Evolutionary conservation across 2,888 invertebrate genomes (phyloP).

Genomic region (Oxycera nigricornis): DNA sequence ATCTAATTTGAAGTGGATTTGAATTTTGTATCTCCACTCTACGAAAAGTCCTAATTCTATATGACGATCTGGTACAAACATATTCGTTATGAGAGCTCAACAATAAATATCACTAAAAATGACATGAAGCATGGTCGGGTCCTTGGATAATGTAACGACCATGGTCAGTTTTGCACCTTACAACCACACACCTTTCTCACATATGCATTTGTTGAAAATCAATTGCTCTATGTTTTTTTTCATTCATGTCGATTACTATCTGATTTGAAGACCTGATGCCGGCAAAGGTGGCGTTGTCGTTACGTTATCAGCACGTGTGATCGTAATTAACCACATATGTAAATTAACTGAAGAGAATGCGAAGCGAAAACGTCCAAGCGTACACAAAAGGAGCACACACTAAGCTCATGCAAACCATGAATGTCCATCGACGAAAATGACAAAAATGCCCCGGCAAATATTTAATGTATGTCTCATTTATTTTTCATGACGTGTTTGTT

Average conservation of each 20-base stretch:
- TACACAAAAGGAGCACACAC: not conserved
- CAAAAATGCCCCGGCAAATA: constrained; percentile 27
- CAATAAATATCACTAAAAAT: too few relatives aligned
- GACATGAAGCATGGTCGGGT: too few relatives aligned
- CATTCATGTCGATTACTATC: constrained; percentile 13
- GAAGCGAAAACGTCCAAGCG: constrained; percentile 43
- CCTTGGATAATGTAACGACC: too few relatives aligned
- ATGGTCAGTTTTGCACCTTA: too few relatives aligned
- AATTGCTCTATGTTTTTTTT: not conserved
- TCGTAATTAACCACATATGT: constrained; percentile 51
- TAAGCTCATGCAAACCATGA: not conserved
- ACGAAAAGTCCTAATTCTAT: too few relatives aligned
- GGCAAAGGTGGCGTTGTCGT: not conserved
- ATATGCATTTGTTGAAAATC: not conserved
- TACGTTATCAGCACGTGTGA: constrained; percentile 49
- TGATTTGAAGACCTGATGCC: not conserved
- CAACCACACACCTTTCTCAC: too few relatives aligned
- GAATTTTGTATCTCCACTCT: too few relatives aligned
- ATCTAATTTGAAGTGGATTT: too few relatives aligned
- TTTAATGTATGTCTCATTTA: constrained; percentile 31
- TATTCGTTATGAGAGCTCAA: too few relatives aligned
- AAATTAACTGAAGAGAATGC: constrained; percentile 48
- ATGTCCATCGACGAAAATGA: constrained; percentile 27
- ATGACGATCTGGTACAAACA: too few relatives aligned
- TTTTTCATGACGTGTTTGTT: constrained; percentile 1